Conservation (phyloP, 1,140 invertebrate species). For the Aporrectodea caliginosa region DNA sequence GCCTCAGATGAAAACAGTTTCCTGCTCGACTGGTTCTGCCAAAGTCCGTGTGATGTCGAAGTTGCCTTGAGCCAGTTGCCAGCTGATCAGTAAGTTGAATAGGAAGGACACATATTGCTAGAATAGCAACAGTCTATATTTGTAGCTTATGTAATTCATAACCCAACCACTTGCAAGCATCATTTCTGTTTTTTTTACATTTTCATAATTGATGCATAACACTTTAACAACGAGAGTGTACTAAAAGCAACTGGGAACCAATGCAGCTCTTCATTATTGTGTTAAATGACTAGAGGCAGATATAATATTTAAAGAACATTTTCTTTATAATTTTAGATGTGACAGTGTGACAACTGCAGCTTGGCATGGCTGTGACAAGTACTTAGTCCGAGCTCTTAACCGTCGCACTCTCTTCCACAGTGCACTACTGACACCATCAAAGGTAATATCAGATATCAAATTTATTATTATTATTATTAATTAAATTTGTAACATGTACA, state of each 20-base stretch:
- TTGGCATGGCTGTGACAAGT: conserved; percentile 72
- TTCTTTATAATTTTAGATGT: conserved; percentile 46
- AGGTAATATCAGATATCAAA: conserved; percentile 44
- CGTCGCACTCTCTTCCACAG: conserved; percentile 65
- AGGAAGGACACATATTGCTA: too few relatives aligned
- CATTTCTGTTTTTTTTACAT: too few relatives aligned
- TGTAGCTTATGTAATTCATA: too few relatives aligned
- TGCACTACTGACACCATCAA: conserved; percentile 64
- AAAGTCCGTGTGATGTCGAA: neutral
- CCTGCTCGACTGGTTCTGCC: neutral
- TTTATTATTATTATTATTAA: conserved; percentile 5
- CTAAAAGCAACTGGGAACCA: too few relatives aligned
- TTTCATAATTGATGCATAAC: too few relatives aligned
- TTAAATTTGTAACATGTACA: too few relatives aligned
- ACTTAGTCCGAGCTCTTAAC: conserved; percentile 70
- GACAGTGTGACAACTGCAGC: conserved; percentile 47
- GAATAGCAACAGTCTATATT: too few relatives aligned
- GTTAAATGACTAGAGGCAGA: too few relatives aligned
- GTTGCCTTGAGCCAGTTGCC: neutral
- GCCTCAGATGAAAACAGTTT: neutral
- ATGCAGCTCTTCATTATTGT: too few relatives aligned
- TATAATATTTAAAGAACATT: too few relatives aligned
- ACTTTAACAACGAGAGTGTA: too few relatives aligned
- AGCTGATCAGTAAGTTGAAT: neutral
- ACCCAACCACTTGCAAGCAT: too few relatives aligned